Base-by-base conservation (phyloP, 2,113 vertebrate genomes). In the Tamias sibiricus region DNA sequence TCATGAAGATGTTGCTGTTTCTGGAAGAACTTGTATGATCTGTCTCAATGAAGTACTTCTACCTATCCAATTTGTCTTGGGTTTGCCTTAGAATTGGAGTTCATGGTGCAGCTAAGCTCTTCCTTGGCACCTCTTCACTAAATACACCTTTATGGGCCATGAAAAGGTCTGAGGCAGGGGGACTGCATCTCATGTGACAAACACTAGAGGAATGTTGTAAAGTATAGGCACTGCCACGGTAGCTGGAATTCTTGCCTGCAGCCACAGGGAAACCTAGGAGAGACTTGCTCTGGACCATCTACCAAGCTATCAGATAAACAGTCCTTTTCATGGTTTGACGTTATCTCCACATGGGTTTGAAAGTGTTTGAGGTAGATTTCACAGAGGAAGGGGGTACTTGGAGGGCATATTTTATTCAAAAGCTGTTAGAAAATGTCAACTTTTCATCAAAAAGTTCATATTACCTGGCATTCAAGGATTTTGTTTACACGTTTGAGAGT, bases 1-100 rank as follows among this genome's bases (percentile, higher is more conserved):
- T 91, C 32, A 83, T 49, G 80, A 91, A 95, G 59, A 86, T 87
- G 28, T 16, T 92, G 13, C 49, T 95, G 28, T 12, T 83, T 66
- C 52, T 94, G 54, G 37, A 8, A 91, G 17, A 62, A 35, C 26
- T 44, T 80, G 32, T n/a, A 26, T 87, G 66, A 66, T 69, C 68
- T 93, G 81, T 80, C 71, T 90, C n/a, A 87, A 57, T 37, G 90
- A n/a, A 77, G 37, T 40, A 49, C 2, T 93, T 93, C 14, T 87
- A n/a, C 2, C 4, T 35, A 35, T 54, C 89, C 35, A 80, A 52
- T 52, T 12, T 52, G 42, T 35, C 8, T 24, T 44, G 71, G 76
- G 24, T 35, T 93, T 9, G 40, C 19, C 1, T 1, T 83, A 62
- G 40, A 80, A 44, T 1, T 89, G 42, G 44, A 86, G 47, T 59